Evolutionary conservation across 2,888 invertebrate species (phyloP), one percentile per base, ranked within the genome.

Genomic region (Petrophora chlorosata): DNA sequence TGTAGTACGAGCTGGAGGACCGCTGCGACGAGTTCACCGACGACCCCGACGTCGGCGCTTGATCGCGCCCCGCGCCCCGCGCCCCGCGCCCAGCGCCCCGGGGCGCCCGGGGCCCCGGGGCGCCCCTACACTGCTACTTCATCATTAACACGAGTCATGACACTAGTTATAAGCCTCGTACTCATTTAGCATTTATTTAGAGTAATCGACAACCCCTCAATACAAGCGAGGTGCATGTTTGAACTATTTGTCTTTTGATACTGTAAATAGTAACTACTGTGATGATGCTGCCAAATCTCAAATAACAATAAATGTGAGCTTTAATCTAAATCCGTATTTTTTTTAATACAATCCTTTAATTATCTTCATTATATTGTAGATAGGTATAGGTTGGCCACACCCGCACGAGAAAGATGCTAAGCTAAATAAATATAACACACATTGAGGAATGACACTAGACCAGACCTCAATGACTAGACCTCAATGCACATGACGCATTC

Each of bases 21-120:
- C 93, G 93, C 65, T 97, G 96, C 82, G 96, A 96, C 71, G 94
- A 94, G 71, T 91, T 96, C 64, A 91, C 92, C 17, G 92, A 92
- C 55, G 91, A 83, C 17, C 47, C 65, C 12, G 51, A 44, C 2
- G 41, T 62, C 14, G 33, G 13, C 17, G 45, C 9, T 13, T 54
- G 43, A 44, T 35, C 9, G 19, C 14, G 5, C 32, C 13, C 13
- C n/a, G 23, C 17, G 15, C 10, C 23, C 19, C n/a, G 34, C 15
- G 8, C 17, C 47, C 65, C 12, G 51, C 43, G 2, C 40, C 61
- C 14, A 33, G 13, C 17, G 45, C 9, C 12, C 53, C 43, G 44
- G 35, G 10, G 19, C 14, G 5, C 32, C 13, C 13, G 8, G 23
- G 15, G 15, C 10, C 23, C 19, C n/a, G n/a, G n/a, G 10, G 25